Base-by-base conservation (phyloP, 2,888 invertebrate genomes). In the Luperina nickerlii region DNA sequence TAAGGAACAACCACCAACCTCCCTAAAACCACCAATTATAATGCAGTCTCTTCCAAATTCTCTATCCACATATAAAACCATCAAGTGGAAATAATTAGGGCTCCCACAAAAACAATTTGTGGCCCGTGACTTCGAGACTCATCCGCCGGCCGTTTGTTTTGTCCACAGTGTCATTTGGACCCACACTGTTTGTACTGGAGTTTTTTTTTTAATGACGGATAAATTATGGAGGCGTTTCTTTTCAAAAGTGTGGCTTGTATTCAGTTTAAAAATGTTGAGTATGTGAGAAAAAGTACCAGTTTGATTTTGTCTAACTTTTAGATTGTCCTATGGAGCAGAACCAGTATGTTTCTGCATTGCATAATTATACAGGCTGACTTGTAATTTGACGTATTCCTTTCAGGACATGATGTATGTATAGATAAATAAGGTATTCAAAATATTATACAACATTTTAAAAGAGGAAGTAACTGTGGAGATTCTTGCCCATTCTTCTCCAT, bases 81-180 rank as follows among this genome's bases (percentile, higher is more conserved):
- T 95, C 93, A 94, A 95, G 94, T 95, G 95, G 94, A 96, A 96
- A 96, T 96, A 96, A 96, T 96, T 96, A 96, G 94, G 93, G 92
- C 90, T 87, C 90, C 91, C 93, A 94, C 95, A 96, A 96, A 95
- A 96, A 95, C 96, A 95, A 94, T 96, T 96, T 96, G 96, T 96
- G 96, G 92, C 90, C 95, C 96, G 95, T 95, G 93, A 96, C 96
- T 94, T 66, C 48, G 82, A 79, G 79, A 87, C 77, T 84, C 88
- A 87, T 87, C 88, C 87, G 87, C 63, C 72, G 24, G 45, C 48
- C 82, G 60, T 88, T 88, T 87, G 84, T 87, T 84, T 69, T 75
- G 66, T 71, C 69, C 75, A 78, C 69, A 75, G 68, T 63, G 75
- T 74, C 79, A 78, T 83, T 84, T 77, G 67, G 57, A 69, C 67